Evolutionary conservation across 2,797 vertebrate genomes (phyloP).

Genomic region (Pteronotus mesoamericanus): DNA sequence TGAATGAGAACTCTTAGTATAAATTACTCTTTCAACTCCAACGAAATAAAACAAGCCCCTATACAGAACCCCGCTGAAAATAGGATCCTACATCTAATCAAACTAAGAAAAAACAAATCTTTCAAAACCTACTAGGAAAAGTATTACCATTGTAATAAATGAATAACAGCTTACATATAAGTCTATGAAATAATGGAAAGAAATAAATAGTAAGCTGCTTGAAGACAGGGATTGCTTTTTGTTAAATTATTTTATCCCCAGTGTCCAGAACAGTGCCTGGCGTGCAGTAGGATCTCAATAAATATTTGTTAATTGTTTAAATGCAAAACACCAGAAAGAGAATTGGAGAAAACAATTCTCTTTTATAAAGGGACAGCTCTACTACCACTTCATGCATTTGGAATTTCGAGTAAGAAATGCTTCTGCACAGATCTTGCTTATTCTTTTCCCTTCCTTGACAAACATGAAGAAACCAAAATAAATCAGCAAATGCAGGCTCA

Average conservation of each 20-base stretch:
- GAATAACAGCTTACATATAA: not conserved
- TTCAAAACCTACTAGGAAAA: not conserved
- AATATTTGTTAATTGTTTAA: not conserved
- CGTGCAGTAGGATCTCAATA: not conserved
- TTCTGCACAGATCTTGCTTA: not conserved
- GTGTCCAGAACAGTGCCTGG: not conserved
- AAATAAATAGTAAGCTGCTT: not conserved
- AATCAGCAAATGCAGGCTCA: not conserved
- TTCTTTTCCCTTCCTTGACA: not conserved
- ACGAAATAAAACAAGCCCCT: not conserved
- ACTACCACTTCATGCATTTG: not conserved
- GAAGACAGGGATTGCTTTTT: not conserved
- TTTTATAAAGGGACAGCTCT: not conserved
- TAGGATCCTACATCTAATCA: not conserved
- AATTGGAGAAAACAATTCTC: not conserved
- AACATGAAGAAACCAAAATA: slow-evolving; percentile 18
- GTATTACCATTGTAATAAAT: not conserved
- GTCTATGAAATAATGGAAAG: not conserved
- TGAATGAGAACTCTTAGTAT: not conserved
- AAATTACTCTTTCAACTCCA: not conserved
- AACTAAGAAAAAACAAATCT: not conserved
- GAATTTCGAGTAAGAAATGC: not conserved
- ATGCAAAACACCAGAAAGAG: not conserved
- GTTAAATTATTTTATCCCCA: not conserved
- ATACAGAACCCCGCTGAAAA: not conserved